Conservation (phyloP, 2,113 vertebrate genomes). For the Nothobranchius kuhntae region DNA sequence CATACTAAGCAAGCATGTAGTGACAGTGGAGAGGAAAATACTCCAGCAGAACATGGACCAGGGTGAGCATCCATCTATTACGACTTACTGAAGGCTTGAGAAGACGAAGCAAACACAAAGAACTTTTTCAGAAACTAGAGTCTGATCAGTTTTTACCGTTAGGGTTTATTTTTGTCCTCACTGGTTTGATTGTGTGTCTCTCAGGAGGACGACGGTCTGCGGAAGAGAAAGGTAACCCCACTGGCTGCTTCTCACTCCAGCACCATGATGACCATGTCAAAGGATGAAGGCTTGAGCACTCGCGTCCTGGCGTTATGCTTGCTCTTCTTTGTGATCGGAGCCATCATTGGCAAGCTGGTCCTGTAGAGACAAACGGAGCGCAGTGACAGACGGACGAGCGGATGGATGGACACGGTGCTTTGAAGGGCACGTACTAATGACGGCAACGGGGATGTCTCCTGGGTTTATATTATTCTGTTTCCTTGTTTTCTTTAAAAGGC, state of each 20-base stretch:
- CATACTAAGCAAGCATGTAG: too few relatives aligned
- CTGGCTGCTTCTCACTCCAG: slow-evolving; percentile 62
- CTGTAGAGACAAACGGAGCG: slow-evolving; percentile 84
- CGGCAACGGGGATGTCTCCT: slow-evolving; percentile 53
- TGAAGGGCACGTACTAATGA: slow-evolving; percentile 41
- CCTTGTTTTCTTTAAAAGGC: slow-evolving; percentile 47
- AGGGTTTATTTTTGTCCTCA: neutral
- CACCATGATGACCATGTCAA: slow-evolving; percentile 64
- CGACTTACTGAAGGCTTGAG: too few relatives aligned
- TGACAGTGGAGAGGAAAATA: too few relatives aligned
- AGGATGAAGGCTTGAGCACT: slow-evolving; percentile 87
- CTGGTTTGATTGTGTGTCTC: neutral
- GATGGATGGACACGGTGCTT: slow-evolving; percentile 48
- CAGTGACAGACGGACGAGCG: slow-evolving; percentile 45
- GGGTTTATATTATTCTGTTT: slow-evolving; percentile 59
- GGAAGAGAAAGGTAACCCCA: slow-evolving; percentile 84
- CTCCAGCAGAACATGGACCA: too few relatives aligned
- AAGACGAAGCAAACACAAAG: too few relatives aligned
- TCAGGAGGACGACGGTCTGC: slow-evolving; percentile 90
- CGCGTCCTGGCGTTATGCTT: slow-evolving; percentile 88
- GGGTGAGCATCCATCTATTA: too few relatives aligned
- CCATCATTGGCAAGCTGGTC: slow-evolving; percentile 92
- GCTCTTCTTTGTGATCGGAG: slow-evolving; percentile 93
- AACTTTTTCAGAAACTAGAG: too few relatives aligned
- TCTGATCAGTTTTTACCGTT: too few relatives aligned